These are phyloP conservation scores for Todiramphus saurophagus DNA, from an alignment of 2,113 vertebrate species.

Conservation along the genomic window DNA sequence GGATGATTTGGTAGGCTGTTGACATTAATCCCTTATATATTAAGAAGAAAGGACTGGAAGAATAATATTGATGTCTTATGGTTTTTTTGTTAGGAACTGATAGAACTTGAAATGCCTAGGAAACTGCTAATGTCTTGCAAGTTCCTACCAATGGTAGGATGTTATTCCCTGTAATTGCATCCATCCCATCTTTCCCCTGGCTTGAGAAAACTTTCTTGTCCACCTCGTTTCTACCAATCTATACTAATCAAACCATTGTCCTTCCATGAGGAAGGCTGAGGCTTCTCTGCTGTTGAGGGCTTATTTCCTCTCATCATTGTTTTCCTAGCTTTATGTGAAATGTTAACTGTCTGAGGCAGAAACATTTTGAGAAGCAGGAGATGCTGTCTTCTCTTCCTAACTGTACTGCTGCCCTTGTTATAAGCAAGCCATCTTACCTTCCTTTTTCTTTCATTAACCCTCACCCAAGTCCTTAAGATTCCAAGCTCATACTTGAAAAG, in stretches of 20 bases:
- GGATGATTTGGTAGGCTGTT: background rate
- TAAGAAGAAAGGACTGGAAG: background rate
- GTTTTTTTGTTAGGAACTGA: background rate
- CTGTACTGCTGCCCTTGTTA: background rate
- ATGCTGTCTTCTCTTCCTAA: background rate
- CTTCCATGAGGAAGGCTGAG: background rate
- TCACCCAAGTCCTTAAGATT: background rate
- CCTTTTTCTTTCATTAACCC: background rate
- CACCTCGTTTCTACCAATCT: background rate
- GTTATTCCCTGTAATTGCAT: background rate
- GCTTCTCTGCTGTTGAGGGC: background rate
- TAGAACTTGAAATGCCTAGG: background rate
- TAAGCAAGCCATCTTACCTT: background rate
- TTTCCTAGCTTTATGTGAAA: background rate
- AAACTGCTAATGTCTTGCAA: background rate
- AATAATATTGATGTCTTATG: background rate
- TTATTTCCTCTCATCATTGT: background rate
- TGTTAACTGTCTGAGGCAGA: background rate
- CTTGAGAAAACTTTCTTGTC: background rate
- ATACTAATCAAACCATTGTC: background rate
- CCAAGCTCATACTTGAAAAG: background rate
- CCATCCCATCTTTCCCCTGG: background rate
- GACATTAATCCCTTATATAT: background rate
- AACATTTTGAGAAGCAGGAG: background rate
- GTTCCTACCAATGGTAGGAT: background rate